Evolutionary conservation across 1,140 invertebrate genomes (phyloP).

Genomic region (Euschistus heros): DNA sequence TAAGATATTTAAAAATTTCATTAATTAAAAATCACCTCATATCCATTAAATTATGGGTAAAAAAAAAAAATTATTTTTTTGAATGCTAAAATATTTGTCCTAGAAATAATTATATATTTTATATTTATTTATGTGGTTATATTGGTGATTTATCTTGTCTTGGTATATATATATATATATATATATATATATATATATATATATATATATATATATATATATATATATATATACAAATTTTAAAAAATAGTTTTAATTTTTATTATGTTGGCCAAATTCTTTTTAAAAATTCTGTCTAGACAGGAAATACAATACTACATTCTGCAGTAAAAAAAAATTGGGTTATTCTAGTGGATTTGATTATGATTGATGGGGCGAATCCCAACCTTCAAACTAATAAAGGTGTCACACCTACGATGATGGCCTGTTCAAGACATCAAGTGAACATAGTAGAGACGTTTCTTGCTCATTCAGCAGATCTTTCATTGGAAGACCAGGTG

Average conservation of each 20-base stretch:
- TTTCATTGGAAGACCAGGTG: slow-evolving; percentile 10
- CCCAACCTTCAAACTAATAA: slow-evolving; percentile 3
- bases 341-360: neutral
- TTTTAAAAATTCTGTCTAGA: neutral
- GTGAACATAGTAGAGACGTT: neutral
- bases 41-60: too few species aligned
- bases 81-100: too few species aligned
- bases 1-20: too few species aligned
- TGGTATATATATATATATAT: too few species aligned
- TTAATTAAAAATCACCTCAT: too few species aligned
- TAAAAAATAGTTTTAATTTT: too few species aligned
- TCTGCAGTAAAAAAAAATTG: slow-evolving; percentile 16
- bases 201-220: neutral
- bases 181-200: too few species aligned
- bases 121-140: too few species aligned
- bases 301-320: slow-evolving; percentile 14
- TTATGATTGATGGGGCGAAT: slow-evolving; percentile 9
- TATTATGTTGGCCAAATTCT: too few species aligned
- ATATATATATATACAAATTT: neutral
- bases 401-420: slow-evolving; percentile 18
- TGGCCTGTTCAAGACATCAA: slow-evolving; percentile 14
- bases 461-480: neutral
- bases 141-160: too few species aligned
- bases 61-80: too few species aligned
- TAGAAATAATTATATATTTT: too few species aligned